Evolutionary conservation across 1,140 invertebrate genomes (phyloP), one percentile per base, ranked within the genome.

Genomic region (Drosophila rhopaloa): DNA sequence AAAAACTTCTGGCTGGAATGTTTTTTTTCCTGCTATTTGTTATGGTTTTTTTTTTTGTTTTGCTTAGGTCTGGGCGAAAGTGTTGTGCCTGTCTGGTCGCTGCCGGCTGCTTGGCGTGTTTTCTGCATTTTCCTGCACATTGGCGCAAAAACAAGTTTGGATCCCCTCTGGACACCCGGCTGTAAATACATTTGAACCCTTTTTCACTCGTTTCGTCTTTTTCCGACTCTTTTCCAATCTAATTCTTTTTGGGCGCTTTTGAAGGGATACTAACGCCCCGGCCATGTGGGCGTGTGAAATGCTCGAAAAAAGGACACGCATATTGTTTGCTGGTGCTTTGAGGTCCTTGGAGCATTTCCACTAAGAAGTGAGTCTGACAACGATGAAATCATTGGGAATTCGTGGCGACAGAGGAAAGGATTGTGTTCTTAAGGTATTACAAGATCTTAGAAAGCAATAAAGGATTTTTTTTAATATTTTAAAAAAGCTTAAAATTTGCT

Each of bases 131-230:
- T 44, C 63, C 59, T 68, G 79, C 62, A 76, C 56, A 70, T 60
- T 47, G 38, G 43, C 29, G 60, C 67, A 84, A 66, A 24, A 70
- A 65, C 51, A 60, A 60, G 35, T 47, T 13, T 14, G 53, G 9
- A 24, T n/a, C 32, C 48, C 35, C 24, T 51, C 7, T 51, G 29
- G 29, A 41, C 63, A 37, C 51, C 43, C 27, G 60, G 27, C 48
- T 38, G 73, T 84, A 89, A 80, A 88, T 88, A 88, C 76, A 84
- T 74, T 81, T 89, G 76, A 89, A 86, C 84, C 80, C 86, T 88
- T 82, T 75, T 76, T 61, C 61, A 66, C 35, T 54, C 7, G 40
- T 5, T 19, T 54, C 40, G 9, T 65, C 11, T 41, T 74, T 48
- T 73, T 40, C 44, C 11, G 37, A 71, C 43, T 37, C 66, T 50